Conservation (phyloP, 1,140 invertebrate species). For the Anastrepha obliqua region DNA sequence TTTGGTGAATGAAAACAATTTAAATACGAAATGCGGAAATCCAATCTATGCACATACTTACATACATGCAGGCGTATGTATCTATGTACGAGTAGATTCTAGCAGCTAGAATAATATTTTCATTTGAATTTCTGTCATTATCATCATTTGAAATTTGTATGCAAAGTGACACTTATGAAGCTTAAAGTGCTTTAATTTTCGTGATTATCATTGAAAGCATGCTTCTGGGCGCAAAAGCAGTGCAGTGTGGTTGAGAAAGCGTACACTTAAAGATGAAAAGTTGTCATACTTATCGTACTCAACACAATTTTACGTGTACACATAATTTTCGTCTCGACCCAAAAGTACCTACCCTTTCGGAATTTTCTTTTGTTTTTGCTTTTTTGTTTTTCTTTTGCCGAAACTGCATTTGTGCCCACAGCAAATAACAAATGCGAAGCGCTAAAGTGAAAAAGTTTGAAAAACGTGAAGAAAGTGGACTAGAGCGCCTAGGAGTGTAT, state of each 20-base stretch:
- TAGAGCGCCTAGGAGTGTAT: background rate
- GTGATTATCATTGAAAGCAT: slow-evolving; percentile 41
- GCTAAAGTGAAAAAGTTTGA: slow-evolving; percentile 19
- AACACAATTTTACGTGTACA: background rate
- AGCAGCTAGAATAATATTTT: background rate
- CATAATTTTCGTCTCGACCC: background rate
- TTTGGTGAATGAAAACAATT: slow-evolving; percentile 12
- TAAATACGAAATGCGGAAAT: slow-evolving; percentile 36
- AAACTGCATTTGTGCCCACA: slow-evolving; percentile 34
- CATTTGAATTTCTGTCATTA: slow-evolving; percentile 24
- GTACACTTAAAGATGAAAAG: background rate
- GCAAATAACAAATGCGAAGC: slow-evolving; percentile 26
- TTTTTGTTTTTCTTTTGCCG: background rate
- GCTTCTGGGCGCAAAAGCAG: background rate
- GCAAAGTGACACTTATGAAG: slow-evolving; percentile 43
- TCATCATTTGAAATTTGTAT: slow-evolving; percentile 38
- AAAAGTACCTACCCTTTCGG: too few species aligned
- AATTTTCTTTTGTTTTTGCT: too few species aligned
- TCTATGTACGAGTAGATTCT: background rate
- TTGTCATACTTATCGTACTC: slow-evolving; percentile 1
- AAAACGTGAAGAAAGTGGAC: too few species aligned
- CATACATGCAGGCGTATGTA: background rate
- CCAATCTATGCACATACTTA: background rate
- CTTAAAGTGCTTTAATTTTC: slow-evolving; percentile 35
- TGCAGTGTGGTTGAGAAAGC: background rate